phyloP scores from a whole-genome alignment of 2,888 invertebrate genomes.

The Horisme vitalbata region DNA sequence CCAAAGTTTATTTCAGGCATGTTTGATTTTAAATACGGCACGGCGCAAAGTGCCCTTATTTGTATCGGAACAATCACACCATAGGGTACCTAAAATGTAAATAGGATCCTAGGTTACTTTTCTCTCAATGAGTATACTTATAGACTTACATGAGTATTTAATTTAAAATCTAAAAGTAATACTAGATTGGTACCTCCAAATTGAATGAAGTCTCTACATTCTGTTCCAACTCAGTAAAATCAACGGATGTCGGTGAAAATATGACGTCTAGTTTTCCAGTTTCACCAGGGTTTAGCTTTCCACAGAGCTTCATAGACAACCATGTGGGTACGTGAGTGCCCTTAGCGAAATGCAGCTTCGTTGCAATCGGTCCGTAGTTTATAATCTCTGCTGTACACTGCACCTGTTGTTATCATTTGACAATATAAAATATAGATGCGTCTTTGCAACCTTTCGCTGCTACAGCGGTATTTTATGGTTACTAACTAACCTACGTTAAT shows the following conservation, averaged over 20 bases:
- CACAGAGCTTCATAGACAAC: constrained; percentile 62
- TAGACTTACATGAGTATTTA: too few species aligned
- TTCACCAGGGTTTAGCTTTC: constrained; percentile 74
- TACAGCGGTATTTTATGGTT: neutral
- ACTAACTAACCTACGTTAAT: neutral
- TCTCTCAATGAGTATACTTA: too few species aligned
- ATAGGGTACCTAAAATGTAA: constrained; percentile 73
- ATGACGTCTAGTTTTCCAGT: constrained; percentile 71
- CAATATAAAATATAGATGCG: neutral
- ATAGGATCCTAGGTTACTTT: too few species aligned
- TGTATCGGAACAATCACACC: constrained; percentile 83
- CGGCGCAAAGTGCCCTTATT: constrained; percentile 81
- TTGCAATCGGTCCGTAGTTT: constrained; percentile 81
- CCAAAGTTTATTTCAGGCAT: constrained; percentile 77
- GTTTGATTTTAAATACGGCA: constrained; percentile 77
- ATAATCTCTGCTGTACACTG: constrained; percentile 70
- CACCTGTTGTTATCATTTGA: constrained; percentile 42
- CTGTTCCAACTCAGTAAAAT: constrained; percentile 70
- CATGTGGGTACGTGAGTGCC: constrained; percentile 55
- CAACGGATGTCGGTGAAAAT: constrained; percentile 73
- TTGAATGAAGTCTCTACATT: constrained; percentile 65
- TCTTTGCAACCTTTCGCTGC: too few species aligned
- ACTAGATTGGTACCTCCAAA: constrained; percentile 64
- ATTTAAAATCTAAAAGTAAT: too few species aligned
- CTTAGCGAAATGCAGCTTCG: constrained; percentile 69